These are phyloP conservation scores for Procambarus virginalis DNA, from an alignment of 1,140 invertebrate genomes.

Conservation along the genomic window DNA sequence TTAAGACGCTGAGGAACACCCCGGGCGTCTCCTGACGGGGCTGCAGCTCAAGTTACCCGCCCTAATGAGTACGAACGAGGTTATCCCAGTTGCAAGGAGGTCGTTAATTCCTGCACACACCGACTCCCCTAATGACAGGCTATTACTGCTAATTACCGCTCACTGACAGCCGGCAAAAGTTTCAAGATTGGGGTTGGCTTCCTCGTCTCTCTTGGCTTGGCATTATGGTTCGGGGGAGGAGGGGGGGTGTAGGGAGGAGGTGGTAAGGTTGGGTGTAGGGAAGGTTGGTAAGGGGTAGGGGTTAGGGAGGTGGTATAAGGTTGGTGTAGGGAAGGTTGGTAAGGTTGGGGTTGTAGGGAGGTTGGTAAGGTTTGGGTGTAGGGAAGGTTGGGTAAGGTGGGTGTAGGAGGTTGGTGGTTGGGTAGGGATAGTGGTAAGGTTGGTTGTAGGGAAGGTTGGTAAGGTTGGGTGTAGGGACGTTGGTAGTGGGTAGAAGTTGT, in stretches of 20 bases:
- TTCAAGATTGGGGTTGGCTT: conserved; percentile 8
- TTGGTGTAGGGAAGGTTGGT: neutral
- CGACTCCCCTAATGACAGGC: conserved; percentile 36
- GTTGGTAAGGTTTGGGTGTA: too few relatives aligned
- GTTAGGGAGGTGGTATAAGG: neutral
- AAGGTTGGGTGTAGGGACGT: too few relatives aligned
- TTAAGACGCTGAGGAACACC: conserved; percentile 8
- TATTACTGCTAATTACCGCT: conserved; percentile 37
- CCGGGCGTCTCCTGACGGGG: neutral
- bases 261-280: neutral
- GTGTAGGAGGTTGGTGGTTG: too few relatives aligned
- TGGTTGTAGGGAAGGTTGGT: too few relatives aligned
- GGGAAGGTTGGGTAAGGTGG: too few relatives aligned
- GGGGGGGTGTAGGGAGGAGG: too few relatives aligned
- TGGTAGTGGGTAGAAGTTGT: too few relatives aligned
- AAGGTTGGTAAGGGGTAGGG: too few relatives aligned
- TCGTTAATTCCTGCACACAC: conserved; percentile 38
- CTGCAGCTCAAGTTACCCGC: conserved; percentile 9
- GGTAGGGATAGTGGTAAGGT: too few relatives aligned
- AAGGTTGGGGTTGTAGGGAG: too few relatives aligned
- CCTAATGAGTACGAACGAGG: conserved; percentile 21
- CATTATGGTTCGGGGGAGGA: neutral
- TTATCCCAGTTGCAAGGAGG: conserved; percentile 40
- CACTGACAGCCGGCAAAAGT: conserved; percentile 26
- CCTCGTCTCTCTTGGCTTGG: neutral